Percentiles rank a stretch among this genome's conserved stretches.
Conservation (phyloP, 2,888 invertebrate genomes). For the Caradrina clavipalpis region DNA sequence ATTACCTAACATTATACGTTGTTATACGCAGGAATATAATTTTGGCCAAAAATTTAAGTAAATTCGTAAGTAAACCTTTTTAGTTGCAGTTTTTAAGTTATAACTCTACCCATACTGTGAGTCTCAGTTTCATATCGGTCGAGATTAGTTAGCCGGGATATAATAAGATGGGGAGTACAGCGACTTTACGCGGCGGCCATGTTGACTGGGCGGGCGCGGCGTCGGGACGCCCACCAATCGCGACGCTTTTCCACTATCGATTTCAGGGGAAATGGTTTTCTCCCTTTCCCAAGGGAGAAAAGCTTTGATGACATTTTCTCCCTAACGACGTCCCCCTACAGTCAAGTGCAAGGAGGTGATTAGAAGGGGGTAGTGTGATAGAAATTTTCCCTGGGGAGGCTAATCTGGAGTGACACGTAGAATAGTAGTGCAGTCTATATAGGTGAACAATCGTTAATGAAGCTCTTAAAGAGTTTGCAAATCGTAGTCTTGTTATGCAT, state of each 20-base stretch:
- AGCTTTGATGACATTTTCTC: slow-evolving; percentile 10
- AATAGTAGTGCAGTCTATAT: background rate
- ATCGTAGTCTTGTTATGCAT: background rate
- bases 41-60: slow-evolving; percentile 1
- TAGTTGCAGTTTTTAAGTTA: no score
- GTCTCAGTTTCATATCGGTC: background rate
- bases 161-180: slow-evolving; percentile 40
- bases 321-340: slow-evolving; percentile 10
- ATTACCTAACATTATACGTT: slow-evolving; percentile 26
- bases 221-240: slow-evolving; percentile 81
- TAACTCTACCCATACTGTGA: no score
- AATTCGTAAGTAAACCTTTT: no score
- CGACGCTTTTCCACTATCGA: slow-evolving; percentile 82
- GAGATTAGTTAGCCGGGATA: slow-evolving; percentile 5
- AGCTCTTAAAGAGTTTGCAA: no score
- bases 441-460: background rate
- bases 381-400: background rate
- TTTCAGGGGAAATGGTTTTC: slow-evolving; percentile 79
- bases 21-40: slow-evolving; percentile 15
- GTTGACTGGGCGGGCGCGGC: slow-evolving; percentile 79
- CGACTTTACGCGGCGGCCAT: slow-evolving; percentile 80
- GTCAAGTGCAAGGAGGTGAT: slow-evolving; percentile 12
- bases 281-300: slow-evolving; percentile 59
- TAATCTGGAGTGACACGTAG: background rate
- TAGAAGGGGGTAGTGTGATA: slow-evolving; percentile 3